Percentiles rank a stretch among this genome's conserved stretches.
These are phyloP conservation scores for Protodeltote pygarga DNA, from an alignment of 2,888 invertebrate species.

Conservation along the genomic window DNA sequence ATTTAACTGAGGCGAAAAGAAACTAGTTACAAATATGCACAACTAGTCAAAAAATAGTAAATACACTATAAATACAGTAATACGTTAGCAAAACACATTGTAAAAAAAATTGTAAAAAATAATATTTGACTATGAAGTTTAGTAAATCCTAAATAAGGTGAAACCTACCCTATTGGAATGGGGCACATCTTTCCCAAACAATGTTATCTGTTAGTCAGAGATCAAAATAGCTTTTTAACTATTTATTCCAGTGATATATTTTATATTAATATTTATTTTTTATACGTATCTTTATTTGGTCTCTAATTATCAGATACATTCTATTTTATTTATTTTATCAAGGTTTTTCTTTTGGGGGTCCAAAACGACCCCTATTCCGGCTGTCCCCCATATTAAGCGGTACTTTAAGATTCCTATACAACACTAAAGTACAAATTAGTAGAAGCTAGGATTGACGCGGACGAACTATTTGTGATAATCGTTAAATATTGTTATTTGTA, in stretches of 20 bases:
- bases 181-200: not conserved
- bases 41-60: too few relatives aligned
- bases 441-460: conserved; percentile 8
- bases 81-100: too few relatives aligned
- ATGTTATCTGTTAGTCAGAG: conserved; percentile 7
- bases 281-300: conserved; percentile 12
- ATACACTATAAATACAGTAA: too few relatives aligned
- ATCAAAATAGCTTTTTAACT: conserved; percentile 13
- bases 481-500: conserved; percentile 42
- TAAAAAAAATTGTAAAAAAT: too few relatives aligned
- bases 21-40: too few relatives aligned
- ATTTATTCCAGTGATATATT: conserved; percentile 30
- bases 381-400: conserved; percentile 2
- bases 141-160: too few relatives aligned
- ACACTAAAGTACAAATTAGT: conserved; percentile 45
- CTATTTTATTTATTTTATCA: not conserved
- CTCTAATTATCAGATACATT: conserved; percentile 1
- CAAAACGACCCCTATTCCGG: conserved; percentile 3
- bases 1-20: too few relatives aligned
- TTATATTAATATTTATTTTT: conserved; percentile 20
- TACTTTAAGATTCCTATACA: conserved; percentile 21
- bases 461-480: conserved; percentile 47
- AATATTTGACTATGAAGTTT: too few relatives aligned
- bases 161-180: not conserved
- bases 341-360: conserved; percentile 2